Evolutionary conservation across 2,888 invertebrate genomes (phyloP).

Genomic region (Euphydryas editha): DNA sequence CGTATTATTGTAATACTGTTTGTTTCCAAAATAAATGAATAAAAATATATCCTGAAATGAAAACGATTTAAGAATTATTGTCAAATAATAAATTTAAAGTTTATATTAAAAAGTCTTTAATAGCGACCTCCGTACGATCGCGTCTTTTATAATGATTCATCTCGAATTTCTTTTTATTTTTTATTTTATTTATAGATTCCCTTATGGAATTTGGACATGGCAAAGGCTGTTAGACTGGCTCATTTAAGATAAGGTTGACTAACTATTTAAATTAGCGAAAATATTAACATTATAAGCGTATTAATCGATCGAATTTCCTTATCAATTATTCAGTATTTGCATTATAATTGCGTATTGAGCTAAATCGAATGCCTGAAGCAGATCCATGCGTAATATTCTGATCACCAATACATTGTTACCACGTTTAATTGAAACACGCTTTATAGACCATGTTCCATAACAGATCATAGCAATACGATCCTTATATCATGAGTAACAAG

Average conservation of each 20-base stretch:
- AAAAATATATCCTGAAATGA: too few relatives aligned
- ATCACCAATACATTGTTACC: slow-evolving; percentile 26
- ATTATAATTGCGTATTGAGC: slow-evolving; percentile 21
- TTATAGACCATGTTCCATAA: background rate
- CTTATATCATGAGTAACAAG: background rate
- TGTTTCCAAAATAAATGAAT: too few relatives aligned
- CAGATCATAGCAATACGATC: background rate
- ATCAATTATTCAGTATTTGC: slow-evolving; percentile 9
- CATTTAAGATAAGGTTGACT: background rate
- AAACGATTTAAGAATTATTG: too few relatives aligned
- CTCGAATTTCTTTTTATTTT: too few relatives aligned
- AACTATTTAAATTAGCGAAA: background rate
- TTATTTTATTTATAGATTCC: too few relatives aligned
- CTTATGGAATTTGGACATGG: too few relatives aligned
- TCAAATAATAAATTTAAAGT: too few relatives aligned
- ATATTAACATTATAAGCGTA: background rate
- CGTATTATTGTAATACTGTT: too few relatives aligned
- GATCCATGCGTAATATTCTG: slow-evolving; percentile 27
- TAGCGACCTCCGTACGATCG: too few relatives aligned
- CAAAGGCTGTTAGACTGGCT: background rate
- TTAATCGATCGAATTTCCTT: background rate
- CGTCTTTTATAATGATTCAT: too few relatives aligned
- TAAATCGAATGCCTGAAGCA: slow-evolving; percentile 25
- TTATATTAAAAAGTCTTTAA: too few relatives aligned
- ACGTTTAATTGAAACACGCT: slow-evolving; percentile 28